Conservation (phyloP, 2,113 vertebrate species). For the Spheniscus mendiculus region DNA sequence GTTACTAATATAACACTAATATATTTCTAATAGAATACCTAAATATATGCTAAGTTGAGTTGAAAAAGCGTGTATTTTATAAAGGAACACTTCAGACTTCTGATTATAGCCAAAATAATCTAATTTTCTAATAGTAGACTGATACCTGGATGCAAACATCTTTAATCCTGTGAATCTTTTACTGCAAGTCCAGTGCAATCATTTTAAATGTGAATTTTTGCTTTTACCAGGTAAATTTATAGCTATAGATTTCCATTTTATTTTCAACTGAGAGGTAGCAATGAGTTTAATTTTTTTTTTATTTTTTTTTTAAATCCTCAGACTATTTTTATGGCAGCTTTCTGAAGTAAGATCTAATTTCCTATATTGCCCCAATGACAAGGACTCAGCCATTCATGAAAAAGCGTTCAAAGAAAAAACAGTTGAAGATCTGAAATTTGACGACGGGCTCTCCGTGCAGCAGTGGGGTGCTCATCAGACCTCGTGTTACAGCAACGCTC, state of each 20-base stretch:
- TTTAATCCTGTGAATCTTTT: not conserved
- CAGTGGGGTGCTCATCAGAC: not conserved
- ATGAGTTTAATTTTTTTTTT: not conserved
- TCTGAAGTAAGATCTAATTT: not conserved
- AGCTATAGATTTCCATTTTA: not conserved
- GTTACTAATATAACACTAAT: not conserved
- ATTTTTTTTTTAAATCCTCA: not conserved
- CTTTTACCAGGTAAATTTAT: not conserved
- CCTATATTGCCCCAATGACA: not conserved
- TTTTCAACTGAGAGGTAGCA: not conserved
- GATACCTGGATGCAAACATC: not conserved
- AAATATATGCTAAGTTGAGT: not conserved
- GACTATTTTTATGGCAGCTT: not conserved
- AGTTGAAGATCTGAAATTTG: not conserved
- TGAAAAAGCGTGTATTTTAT: not conserved
- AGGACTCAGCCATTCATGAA: not conserved
- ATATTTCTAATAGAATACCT: not conserved
- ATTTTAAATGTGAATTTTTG: not conserved
- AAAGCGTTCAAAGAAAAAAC: not conserved
- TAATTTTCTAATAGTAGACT: not conserved
- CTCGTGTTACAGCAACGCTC: too few species aligned
- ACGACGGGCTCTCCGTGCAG: not conserved
- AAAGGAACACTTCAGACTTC: not conserved
- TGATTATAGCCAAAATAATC: not conserved
- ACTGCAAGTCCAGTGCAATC: not conserved